A percentile compares a stretch with the other conserved stretches of the same genome.
Conservation (phyloP, 2,113 vertebrate species). For the Dasyprocta punctata region DNA sequence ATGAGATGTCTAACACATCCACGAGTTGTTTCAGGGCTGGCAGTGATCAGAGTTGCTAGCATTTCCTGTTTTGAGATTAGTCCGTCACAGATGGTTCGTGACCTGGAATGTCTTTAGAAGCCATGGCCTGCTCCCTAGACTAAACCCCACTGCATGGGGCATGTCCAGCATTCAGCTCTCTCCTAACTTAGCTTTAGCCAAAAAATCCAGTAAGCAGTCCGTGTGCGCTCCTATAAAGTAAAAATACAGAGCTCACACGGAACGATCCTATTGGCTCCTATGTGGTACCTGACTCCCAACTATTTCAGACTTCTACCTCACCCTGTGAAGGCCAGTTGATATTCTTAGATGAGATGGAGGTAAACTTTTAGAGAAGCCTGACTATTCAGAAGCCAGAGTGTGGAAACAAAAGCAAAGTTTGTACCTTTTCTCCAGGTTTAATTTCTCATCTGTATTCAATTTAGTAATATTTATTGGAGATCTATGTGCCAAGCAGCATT, state of each 20-base stretch:
- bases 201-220: background rate
- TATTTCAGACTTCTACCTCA: background rate
- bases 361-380: background rate
- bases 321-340: background rate
- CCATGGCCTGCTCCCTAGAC: background rate
- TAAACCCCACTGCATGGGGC: background rate
- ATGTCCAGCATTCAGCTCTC: background rate
- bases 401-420: background rate
- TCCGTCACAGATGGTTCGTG: background rate
- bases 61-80: background rate
- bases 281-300: background rate
- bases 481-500: background rate
- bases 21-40: background rate
- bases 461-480: background rate
- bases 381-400: background rate
- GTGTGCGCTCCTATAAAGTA: background rate
- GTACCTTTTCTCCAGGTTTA: background rate
- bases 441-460: background rate
- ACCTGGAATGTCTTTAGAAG: background rate
- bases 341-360: background rate
- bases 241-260: background rate
- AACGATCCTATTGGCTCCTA: background rate
- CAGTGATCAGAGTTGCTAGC: background rate
- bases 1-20: background rate
- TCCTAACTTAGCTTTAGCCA: background rate